These are phyloP conservation scores for Drosophila paranaensis DNA, from an alignment of 2,888 invertebrate species.

Conservation along the genomic window DNA sequence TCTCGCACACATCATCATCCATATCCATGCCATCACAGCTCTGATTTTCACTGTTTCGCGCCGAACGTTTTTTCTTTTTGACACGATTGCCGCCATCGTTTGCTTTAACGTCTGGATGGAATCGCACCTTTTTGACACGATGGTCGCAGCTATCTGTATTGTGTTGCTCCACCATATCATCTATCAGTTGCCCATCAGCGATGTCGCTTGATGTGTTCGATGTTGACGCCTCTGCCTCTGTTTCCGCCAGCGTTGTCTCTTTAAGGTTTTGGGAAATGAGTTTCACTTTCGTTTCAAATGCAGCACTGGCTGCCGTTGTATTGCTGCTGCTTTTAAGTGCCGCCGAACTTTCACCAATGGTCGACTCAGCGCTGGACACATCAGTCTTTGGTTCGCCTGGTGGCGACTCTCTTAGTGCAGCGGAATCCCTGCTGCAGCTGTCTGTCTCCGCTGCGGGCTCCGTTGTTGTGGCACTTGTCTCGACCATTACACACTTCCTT, in stretches of 20 bases:
- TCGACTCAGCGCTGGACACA: conserved; percentile 23
- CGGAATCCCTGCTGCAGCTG: conserved; percentile 58
- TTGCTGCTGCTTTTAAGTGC: conserved; percentile 27
- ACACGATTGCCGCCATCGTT: conserved; percentile 77
- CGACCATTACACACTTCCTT: conserved; percentile 81
- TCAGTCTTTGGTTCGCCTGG: conserved; percentile 70
- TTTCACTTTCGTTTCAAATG: conserved; percentile 82
- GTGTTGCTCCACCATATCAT: conserved; percentile 36
- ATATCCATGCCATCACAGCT: conserved; percentile 68
- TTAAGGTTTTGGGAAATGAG: conserved; percentile 82
- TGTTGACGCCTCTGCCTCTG: conserved; percentile 35
- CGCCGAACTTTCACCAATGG: conserved; percentile 32
- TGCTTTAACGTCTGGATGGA: conserved; percentile 78
- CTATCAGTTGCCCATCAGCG: conserved; percentile 21
- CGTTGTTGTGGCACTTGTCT: conserved; percentile 48
- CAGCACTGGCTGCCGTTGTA: conserved; percentile 48
- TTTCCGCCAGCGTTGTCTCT: conserved; percentile 78
- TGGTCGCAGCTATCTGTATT: conserved; percentile 60
- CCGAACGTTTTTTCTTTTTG: conserved; percentile 63
- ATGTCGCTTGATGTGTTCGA: conserved; percentile 35
- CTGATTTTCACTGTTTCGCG: conserved; percentile 19
- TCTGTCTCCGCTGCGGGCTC: conserved; percentile 56
- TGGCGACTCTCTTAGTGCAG: conserved; percentile 40
- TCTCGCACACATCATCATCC: conserved; percentile 37
- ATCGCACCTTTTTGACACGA: conserved; percentile 73